These are phyloP conservation scores for Ethmia dodecea DNA, from an alignment of 2,888 invertebrate species.

Conservation along the genomic window DNA sequence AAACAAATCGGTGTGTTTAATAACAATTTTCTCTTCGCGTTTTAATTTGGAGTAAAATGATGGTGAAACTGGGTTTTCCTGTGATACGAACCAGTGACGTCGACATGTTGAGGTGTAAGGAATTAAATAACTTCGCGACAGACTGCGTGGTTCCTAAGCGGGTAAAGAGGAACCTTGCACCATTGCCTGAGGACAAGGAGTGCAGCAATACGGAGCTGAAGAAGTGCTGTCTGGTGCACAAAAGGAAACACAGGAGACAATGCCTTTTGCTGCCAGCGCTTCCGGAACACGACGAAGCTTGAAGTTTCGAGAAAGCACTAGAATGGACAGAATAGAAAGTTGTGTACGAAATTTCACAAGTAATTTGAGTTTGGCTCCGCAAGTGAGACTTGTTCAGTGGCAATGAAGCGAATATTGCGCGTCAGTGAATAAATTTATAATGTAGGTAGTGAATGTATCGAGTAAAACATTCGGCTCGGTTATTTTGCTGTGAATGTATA, in stretches of 20 bases:
- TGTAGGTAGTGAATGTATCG: too few species aligned
- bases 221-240: slow-evolving; percentile 41
- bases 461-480: too few species aligned
- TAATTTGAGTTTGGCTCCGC: too few species aligned
- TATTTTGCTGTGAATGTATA: too few species aligned
- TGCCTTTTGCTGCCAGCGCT: slow-evolving; percentile 50
- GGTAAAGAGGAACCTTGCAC: slow-evolving; percentile 51
- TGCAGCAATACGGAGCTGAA: slow-evolving; percentile 53
- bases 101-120: slow-evolving; percentile 57
- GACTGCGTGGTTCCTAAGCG: slow-evolving; percentile 58
- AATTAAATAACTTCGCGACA: slow-evolving; percentile 48
- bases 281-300: slow-evolving; percentile 61
- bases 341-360: too few species aligned
- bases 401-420: too few species aligned
- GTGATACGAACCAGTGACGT: slow-evolving; percentile 42
- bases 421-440: too few species aligned
- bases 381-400: too few species aligned
- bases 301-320: too few species aligned
- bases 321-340: too few species aligned
- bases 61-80: slow-evolving; percentile 54
- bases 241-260: slow-evolving; percentile 50
- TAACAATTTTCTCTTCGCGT: too few species aligned
- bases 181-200: slow-evolving; percentile 63
- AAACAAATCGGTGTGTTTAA: neutral
- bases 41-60: slow-evolving; percentile 35